Evolutionary conservation across 1,140 invertebrate genomes (phyloP), one percentile per base, ranked within the genome.

Genomic region (Ganaspis sp.): DNA sequence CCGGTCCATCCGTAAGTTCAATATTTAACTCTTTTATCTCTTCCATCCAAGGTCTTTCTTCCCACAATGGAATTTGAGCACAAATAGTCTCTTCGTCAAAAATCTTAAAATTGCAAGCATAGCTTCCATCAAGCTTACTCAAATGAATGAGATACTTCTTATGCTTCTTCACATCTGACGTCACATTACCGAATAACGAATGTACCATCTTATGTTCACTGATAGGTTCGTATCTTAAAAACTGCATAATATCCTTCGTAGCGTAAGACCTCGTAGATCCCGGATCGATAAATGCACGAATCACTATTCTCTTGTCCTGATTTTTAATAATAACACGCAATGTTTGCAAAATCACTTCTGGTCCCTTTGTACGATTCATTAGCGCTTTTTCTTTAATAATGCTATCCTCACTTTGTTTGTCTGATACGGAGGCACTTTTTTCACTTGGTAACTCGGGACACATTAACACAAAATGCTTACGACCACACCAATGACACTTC

Each of bases 51-150:
- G 73, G 34, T 0, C 53, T 69, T 0, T 15, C 3, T 3, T 37
- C 26, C 9, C 73, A 58, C 0, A 11, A n/a, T 0, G 74, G 49
- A 23, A 81, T 77, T 9, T 73, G 0, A 4, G 72, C 54, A 21
- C 81, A 84, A 23, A 83, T 85, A 4, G 21, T 17, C 0, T 76
- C 37, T 40, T 83, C 64, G n/a, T 83, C 72, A 0, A 84, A 54
- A 1, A 75, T 78, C 1, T 38, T 21, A 34, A 83, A 83, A 54
- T 77, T 77, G 54, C 78, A 83, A 5, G 17, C 11, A n/a, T 76
- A 83, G 0, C 40, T 21, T 29, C 40, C 53, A n/a, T 79, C 37
- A 1, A 81, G 12, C n/a, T 75, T 72, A 0, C 12, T 9, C 2
- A 83, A 4, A 11, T 40, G 21, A 0, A 84, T 23, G 0, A 37